These are phyloP conservation scores for Hoplostethus atlanticus DNA, from an alignment of 2,797 vertebrate species.

Conservation along the genomic window DNA sequence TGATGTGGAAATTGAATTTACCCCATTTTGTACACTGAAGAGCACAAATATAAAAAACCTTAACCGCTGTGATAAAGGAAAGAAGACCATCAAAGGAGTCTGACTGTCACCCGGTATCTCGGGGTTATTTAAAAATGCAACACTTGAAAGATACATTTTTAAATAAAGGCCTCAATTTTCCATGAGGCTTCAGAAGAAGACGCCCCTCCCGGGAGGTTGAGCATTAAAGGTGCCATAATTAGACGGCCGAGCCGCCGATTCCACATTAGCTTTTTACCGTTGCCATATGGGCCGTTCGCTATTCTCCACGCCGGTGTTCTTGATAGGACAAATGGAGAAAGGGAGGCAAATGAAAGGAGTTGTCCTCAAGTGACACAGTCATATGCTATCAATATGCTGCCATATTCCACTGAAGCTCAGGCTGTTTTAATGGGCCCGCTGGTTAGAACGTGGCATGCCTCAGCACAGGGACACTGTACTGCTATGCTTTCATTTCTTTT, in stretches of 20 bases:
- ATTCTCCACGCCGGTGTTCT: conserved; percentile 32
- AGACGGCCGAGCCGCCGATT: conserved; percentile 29
- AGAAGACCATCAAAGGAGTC: conserved; percentile 20
- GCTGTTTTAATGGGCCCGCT: conserved; percentile 71
- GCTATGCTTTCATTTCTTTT: conserved; percentile 49
- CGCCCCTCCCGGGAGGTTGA: conserved; percentile 8
- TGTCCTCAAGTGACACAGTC: conserved; percentile 75
- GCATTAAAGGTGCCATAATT: conserved; percentile 43
- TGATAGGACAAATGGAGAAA: conserved; percentile 41
- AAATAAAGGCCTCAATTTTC: conserved; percentile 43
- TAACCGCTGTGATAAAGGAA: conserved; percentile 4
- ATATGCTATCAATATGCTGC: conserved; percentile 78
- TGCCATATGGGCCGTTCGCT: conserved; percentile 37
- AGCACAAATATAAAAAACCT: neutral
- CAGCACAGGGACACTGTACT: conserved; percentile 63
- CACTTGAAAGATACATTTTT: conserved; percentile 36
- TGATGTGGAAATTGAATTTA: conserved; percentile 2
- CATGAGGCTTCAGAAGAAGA: conserved; percentile 35
- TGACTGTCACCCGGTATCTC: conserved; percentile 22
- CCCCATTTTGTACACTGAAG: conserved; percentile 12
- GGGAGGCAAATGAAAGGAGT: conserved; percentile 14
- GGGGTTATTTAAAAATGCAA: conserved; percentile 43
- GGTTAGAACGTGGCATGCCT: conserved; percentile 73
- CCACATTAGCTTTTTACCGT: conserved; percentile 39
- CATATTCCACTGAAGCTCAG: conserved; percentile 60